Percentiles rank a stretch among this genome's conserved stretches.
phyloP scores from a whole-genome alignment of 2,888 invertebrate genomes.

The Pachliopta kotzebuea region DNA sequence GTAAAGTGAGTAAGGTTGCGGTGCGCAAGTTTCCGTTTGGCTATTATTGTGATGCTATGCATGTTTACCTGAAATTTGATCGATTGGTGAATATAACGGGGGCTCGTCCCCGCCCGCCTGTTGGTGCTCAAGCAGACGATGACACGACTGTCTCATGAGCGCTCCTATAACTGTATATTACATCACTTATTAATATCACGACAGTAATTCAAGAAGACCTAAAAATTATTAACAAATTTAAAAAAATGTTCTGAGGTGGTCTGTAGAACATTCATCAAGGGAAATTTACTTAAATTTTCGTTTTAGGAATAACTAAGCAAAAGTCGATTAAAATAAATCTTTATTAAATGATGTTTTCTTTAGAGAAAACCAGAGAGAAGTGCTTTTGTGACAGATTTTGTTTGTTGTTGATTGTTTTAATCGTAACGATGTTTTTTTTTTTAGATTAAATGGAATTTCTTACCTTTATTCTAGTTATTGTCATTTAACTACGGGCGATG shows the following conservation, averaged over 20 bases:
- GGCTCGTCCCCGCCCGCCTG: conserved; percentile 75
- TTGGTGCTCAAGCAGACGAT: conserved; percentile 78
- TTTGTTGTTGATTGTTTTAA: too few relatives aligned
- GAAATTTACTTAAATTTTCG: neutral
- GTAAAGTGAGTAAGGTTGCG: neutral
- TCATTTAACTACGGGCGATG: conserved; percentile 68
- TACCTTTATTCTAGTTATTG: conserved; percentile 78
- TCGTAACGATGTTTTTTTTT: neutral
- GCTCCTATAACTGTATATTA: conserved; percentile 64
- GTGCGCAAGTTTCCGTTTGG: conserved; percentile 17
- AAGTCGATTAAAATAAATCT: neutral
- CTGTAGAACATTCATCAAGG: neutral
- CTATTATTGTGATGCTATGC: neutral
- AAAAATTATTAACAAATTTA: neutral
- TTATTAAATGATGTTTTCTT: neutral
- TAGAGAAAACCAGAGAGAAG: too few relatives aligned
- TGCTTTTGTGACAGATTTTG: too few relatives aligned
- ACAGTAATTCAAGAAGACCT: neutral
- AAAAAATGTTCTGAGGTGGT: neutral
- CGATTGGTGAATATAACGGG: conserved; percentile 73
- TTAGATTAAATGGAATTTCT: neutral
- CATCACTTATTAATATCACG: neutral
- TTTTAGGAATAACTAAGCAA: neutral
- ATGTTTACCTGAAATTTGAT: conserved; percentile 76
- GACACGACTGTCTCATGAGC: conserved; percentile 81